A percentile compares a stretch with the other conserved stretches of the same genome.
Evolutionary conservation across 1,140 invertebrate genomes (phyloP).

Genomic region (Brachystomella parvula): DNA sequence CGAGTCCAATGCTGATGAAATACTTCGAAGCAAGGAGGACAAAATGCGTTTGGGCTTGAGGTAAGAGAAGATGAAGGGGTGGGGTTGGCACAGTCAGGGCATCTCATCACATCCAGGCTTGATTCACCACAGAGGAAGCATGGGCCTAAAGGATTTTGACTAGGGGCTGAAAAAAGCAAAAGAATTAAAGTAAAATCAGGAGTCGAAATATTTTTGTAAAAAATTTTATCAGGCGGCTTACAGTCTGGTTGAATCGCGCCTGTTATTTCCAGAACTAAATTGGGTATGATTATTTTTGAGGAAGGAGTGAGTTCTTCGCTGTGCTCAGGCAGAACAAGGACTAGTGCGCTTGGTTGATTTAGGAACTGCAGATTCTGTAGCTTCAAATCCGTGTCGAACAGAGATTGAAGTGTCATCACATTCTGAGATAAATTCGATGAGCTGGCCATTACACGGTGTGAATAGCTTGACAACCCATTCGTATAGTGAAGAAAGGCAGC

Average conservation of each 20-base stretch:
- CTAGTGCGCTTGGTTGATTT: not conserved
- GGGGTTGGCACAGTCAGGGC: not conserved
- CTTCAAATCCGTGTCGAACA: not conserved
- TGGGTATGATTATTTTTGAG: not conserved
- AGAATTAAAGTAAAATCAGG: too few species aligned
- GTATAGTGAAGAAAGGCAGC: not conserved
- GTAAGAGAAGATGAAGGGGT: not conserved
- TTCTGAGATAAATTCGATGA: not conserved
- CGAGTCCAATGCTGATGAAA: slow-evolving; percentile 4
- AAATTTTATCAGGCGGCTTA: not conserved
- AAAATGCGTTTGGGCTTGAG: not conserved
- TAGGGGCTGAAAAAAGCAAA: too few species aligned
- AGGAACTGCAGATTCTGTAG: not conserved
- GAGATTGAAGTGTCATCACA: not conserved
- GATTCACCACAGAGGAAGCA: not conserved
- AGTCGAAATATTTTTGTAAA: too few species aligned
- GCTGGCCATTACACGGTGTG: not conserved
- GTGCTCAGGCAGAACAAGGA: not conserved
- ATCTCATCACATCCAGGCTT: not conserved
- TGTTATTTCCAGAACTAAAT: not conserved
- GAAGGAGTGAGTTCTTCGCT: not conserved
- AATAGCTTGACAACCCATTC: not conserved
- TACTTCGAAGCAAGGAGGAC: not conserved
- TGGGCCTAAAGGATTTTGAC: not conserved
- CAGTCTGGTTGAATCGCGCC: not conserved